phyloP scores from a whole-genome alignment of 2,888 invertebrate species.

The Limenitis camilla region DNA sequence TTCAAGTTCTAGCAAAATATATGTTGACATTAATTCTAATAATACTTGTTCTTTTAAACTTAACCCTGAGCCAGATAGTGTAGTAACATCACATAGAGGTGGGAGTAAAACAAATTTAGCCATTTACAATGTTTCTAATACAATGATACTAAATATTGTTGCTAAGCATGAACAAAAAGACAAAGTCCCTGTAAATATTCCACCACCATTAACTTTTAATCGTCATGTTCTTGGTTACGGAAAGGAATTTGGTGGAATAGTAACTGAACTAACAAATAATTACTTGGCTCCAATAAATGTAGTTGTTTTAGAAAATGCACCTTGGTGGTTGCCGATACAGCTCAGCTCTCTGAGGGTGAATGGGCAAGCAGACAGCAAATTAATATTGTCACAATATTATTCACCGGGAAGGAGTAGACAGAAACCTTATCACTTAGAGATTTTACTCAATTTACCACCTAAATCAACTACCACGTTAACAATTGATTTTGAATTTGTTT shows the following conservation, averaged over 20 bases:
- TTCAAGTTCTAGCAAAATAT: conserved; percentile 84
- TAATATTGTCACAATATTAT: conserved; percentile 69
- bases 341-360: conserved; percentile 88
- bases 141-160: conserved; percentile 80
- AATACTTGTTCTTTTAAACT: conserved; percentile 77
- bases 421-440: conserved; percentile 90
- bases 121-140: conserved; percentile 79
- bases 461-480: conserved; percentile 86
- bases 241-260: conserved; percentile 92
- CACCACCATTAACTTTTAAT: conserved; percentile 83
- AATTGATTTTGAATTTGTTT: conserved; percentile 95
- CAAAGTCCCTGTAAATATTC: conserved; percentile 65
- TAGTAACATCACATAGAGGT: conserved; percentile 78
- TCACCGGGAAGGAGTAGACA: conserved; percentile 88
- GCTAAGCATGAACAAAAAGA: conserved; percentile 69
- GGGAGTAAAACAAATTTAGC: conserved; percentile 80
- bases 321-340: conserved; percentile 93
- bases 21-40: conserved; percentile 83
- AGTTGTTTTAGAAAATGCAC: conserved; percentile 90
- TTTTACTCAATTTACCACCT: conserved; percentile 85
- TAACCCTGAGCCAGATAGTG: conserved; percentile 75
- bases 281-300: conserved; percentile 84
- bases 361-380: conserved; percentile 74
- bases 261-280: conserved; percentile 88
- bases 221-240: conserved; percentile 92